Percentiles rank a stretch among this genome's conserved stretches.
These are phyloP conservation scores for Rhagoletis zephyria DNA, from an alignment of 1,140 invertebrate genomes.

Conservation along the genomic window DNA sequence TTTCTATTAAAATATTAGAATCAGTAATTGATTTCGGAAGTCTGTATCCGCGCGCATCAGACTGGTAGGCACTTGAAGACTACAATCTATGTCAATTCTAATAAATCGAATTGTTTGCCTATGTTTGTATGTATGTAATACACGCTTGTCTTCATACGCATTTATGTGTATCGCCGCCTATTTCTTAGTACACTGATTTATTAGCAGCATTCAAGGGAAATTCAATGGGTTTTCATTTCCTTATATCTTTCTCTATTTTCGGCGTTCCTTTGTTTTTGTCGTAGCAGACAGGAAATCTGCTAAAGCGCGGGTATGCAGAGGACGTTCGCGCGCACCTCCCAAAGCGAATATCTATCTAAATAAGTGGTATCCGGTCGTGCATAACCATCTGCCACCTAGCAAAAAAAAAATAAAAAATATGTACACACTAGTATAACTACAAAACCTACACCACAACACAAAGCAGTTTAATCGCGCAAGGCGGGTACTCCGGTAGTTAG, in stretches of 20 bases:
- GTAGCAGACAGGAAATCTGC: not conserved
- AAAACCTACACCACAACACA: not conserved
- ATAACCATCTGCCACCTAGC: not conserved
- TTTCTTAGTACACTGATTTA: not conserved
- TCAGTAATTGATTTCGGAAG: no score
- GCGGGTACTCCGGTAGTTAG: not conserved
- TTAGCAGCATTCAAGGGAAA: slow-evolving; percentile 3
- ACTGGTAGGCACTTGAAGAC: no score
- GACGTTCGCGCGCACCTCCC: not conserved
- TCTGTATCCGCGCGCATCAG: no score
- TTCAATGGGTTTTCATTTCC: slow-evolving; percentile 36
- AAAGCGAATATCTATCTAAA: slow-evolving; percentile 26
- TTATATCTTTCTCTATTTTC: not conserved
- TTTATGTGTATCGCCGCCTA: not conserved
- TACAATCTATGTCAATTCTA: no score
- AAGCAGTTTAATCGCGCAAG: not conserved
- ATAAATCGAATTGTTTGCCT: no score
- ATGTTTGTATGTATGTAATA: no score
- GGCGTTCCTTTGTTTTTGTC: not conserved
- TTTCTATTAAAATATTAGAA: no score
- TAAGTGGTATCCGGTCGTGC: slow-evolving; percentile 9
- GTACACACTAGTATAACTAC: not conserved
- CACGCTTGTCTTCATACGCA: not conserved
- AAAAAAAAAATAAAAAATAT: not conserved
- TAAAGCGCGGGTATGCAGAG: not conserved